These are phyloP conservation scores for Scolanthus callimorphus DNA, from an alignment of 92 coral and sea anemone genomes.

Conservation along the genomic window DNA sequence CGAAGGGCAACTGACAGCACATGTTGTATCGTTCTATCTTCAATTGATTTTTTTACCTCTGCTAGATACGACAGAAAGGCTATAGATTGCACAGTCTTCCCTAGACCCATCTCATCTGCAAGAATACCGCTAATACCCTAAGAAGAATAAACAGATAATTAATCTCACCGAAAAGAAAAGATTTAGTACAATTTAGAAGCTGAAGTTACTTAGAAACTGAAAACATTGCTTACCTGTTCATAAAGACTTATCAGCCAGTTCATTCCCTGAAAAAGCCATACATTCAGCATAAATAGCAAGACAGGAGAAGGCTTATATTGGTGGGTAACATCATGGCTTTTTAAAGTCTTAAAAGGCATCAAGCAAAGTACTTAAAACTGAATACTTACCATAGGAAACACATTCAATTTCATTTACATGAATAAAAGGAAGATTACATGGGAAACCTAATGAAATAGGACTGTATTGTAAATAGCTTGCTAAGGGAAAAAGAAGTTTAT, in stretches of 20 bases:
- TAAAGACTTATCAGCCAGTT: conserved; percentile 92
- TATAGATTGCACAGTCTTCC: conserved; percentile 96
- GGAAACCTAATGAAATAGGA: too few species aligned
- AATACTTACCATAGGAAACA: background rate
- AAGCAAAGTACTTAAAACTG: too few species aligned
- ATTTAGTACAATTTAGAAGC: background rate
- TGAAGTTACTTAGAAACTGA: background rate
- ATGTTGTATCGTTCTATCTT: too few species aligned
- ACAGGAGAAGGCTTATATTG: too few species aligned
- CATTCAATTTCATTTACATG: background rate
- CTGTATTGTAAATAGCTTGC: too few species aligned
- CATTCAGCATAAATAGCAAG: too few species aligned
- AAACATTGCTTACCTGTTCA: conserved; percentile 68
- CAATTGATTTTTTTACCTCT: conserved; percentile 59
- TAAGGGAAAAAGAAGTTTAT: too few species aligned
- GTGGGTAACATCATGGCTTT: too few species aligned
- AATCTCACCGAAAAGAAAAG: background rate
- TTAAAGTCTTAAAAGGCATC: too few species aligned
- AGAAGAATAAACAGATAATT: background rate
- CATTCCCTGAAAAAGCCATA: conserved; percentile 83
- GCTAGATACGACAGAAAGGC: conserved; percentile 94
- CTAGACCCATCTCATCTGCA: conserved; percentile 99
- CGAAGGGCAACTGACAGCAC: conserved; percentile 3
- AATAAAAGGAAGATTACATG: too few species aligned
- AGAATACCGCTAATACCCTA: conserved; percentile 97